A percentile compares a stretch with the other conserved stretches of the same genome.
These are phyloP conservation scores for Callinectes sapidus DNA, from an alignment of 2,888 invertebrate species.

Conservation along the genomic window DNA sequence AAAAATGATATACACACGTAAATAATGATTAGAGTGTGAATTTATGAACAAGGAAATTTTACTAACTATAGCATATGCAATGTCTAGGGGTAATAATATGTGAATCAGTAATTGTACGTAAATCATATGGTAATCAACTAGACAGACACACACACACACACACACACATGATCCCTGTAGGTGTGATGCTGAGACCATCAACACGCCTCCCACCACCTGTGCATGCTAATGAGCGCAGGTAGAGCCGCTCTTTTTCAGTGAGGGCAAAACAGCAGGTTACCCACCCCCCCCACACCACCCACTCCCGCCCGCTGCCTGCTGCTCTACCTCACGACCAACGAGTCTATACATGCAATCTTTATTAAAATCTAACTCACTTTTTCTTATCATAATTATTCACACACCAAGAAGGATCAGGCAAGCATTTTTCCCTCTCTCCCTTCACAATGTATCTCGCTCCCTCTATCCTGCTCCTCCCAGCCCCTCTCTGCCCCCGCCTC, in stretches of 20 bases:
- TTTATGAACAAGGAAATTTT: background rate
- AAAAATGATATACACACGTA: background rate
- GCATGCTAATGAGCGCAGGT: background rate
- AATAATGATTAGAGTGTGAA: background rate
- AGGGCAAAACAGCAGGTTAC: background rate
- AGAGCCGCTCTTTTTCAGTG: background rate
- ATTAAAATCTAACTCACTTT: constrained; percentile 24
- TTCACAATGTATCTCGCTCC: background rate
- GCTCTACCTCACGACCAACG: background rate
- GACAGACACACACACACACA: constrained; percentile 12
- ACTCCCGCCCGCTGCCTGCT: background rate
- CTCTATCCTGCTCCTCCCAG: background rate
- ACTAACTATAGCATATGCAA: background rate
- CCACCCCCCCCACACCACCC: background rate
- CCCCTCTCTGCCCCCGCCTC: background rate
- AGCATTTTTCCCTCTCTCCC: background rate
- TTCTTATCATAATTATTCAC: constrained; percentile 15
- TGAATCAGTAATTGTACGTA: background rate
- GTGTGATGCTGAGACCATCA: background rate
- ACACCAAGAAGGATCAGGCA: background rate
- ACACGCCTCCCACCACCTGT: constrained; percentile 11
- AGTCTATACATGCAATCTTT: constrained; percentile 21
- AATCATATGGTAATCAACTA: background rate
- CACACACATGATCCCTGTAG: background rate
- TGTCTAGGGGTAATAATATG: background rate